A percentile compares a stretch with the other conserved stretches of the same genome.
Conservation (phyloP, 2,113 vertebrate genomes). For the Lutjanus erythropterus region DNA sequence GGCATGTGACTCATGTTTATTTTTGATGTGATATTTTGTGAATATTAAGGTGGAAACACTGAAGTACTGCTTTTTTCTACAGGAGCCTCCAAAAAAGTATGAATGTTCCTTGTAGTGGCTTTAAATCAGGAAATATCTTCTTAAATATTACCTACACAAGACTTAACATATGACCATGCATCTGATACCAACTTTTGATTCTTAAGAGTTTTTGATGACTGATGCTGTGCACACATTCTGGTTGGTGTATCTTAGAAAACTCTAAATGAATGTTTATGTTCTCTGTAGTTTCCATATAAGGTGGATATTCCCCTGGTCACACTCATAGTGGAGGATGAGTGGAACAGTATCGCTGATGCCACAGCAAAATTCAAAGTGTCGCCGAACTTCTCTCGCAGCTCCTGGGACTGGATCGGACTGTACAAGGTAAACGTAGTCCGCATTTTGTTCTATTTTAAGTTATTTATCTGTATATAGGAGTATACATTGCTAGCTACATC, state of each 20-base stretch:
- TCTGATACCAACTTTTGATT: neutral
- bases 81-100: no score
- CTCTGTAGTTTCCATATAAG: conserved; percentile 91
- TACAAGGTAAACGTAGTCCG: no score
- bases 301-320: conserved; percentile 90
- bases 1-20: no score
- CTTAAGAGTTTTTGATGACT: neutral
- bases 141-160: neutral
- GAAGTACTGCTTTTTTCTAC: no score
- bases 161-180: neutral
- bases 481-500: no score
- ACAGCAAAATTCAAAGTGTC: conserved; percentile 87
- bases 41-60: no score
- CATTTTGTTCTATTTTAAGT: no score
- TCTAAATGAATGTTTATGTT: conserved; percentile 3
- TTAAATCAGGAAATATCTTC: neutral
- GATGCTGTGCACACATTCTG: neutral
- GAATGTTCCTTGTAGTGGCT: no score
- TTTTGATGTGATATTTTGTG: no score
- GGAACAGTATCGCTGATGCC: conserved; percentile 91
- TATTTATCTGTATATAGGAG: no score
- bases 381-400: conserved; percentile 90
- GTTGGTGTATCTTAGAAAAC: neutral
- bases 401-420: conserved; percentile 99
- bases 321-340: conserved; percentile 93